Conservation (phyloP, 2,888 invertebrate genomes). For the Acanthacorydalis orientalis region DNA sequence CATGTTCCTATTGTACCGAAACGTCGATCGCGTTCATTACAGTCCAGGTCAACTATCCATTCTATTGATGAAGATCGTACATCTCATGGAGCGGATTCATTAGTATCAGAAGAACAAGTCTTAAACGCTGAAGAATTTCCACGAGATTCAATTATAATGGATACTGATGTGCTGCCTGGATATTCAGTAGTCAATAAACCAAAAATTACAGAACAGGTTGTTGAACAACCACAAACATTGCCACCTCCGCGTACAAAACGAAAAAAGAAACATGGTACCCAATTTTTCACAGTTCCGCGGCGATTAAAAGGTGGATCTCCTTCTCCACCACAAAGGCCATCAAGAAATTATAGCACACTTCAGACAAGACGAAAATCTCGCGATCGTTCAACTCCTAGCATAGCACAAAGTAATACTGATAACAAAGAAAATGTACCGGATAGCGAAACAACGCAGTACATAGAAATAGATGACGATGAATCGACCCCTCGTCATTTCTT, state of each 20-base stretch:
- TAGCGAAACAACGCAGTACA: conserved; percentile 37
- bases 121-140: conserved; percentile 20
- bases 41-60: conserved; percentile 33
- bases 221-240: conserved; percentile 38
- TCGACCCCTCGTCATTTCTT: conserved; percentile 41
- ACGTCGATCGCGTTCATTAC: conserved; percentile 32
- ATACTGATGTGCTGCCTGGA: conserved; percentile 29
- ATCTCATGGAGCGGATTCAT: conserved; percentile 51
- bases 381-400: conserved; percentile 38
- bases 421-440: conserved; percentile 18
- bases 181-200: conserved; percentile 66
- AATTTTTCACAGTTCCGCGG: conserved; percentile 54
- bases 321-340: conserved; percentile 37
- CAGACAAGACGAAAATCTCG: conserved; percentile 42
- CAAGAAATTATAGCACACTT: conserved; percentile 41
- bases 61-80: conserved; percentile 50
- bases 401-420: conserved; percentile 34
- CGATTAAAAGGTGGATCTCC: conserved; percentile 25
- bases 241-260: conserved; percentile 40
- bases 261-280: conserved; percentile 25
- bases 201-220: conserved; percentile 19
- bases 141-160: conserved; percentile 15
- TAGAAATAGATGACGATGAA: conserved; percentile 40
- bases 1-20: conserved; percentile 37
- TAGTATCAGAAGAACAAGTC: conserved; percentile 32